Conservation (phyloP, 2,888 invertebrate genomes). For the Eulithis prunata region DNA sequence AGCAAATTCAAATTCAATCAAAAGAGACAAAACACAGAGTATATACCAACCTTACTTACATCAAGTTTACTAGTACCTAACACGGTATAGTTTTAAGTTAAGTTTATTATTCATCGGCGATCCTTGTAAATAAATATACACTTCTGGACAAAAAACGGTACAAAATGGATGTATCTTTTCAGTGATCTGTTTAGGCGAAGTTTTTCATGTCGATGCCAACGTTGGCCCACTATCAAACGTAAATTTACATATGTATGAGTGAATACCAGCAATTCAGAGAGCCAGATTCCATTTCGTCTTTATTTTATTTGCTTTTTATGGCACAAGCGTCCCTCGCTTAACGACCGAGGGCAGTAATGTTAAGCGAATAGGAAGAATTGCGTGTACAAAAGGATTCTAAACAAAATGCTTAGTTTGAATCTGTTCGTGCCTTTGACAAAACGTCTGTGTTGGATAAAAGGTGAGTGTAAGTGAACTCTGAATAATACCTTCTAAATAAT, state of each 20-base stretch:
- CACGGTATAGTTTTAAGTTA: not conserved
- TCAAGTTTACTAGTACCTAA: too few species aligned
- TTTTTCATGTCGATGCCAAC: constrained; percentile 25
- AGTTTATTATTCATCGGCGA: not conserved
- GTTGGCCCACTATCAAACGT: constrained; percentile 50
- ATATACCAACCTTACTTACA: too few species aligned
- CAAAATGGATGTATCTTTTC: constrained; percentile 13
- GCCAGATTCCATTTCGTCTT: constrained; percentile 57
- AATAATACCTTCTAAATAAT: not conserved
- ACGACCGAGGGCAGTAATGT: constrained; percentile 62
- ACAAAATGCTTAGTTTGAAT: constrained; percentile 48
- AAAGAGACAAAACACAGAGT: too few species aligned
- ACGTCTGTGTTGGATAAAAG: constrained; percentile 35
- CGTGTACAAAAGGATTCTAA: constrained; percentile 45
- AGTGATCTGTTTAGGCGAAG: constrained; percentile 9
- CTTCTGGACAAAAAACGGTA: constrained; percentile 1
- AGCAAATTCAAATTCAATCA: too few species aligned
- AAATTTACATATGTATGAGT: constrained; percentile 66
- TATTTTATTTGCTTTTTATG: constrained; percentile 67
- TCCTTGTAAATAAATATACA: constrained; percentile 2
- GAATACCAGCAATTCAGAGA: constrained; percentile 50
- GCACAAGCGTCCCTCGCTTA: constrained; percentile 58
- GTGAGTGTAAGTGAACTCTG: constrained; percentile 3
- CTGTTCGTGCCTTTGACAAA: constrained; percentile 39
- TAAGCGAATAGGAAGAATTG: constrained; percentile 58